Percentiles rank a stretch among this genome's conserved stretches.
These are phyloP conservation scores for Ornithoptera alexandrae DNA, from an alignment of 2,888 invertebrate species.

Conservation along the genomic window DNA sequence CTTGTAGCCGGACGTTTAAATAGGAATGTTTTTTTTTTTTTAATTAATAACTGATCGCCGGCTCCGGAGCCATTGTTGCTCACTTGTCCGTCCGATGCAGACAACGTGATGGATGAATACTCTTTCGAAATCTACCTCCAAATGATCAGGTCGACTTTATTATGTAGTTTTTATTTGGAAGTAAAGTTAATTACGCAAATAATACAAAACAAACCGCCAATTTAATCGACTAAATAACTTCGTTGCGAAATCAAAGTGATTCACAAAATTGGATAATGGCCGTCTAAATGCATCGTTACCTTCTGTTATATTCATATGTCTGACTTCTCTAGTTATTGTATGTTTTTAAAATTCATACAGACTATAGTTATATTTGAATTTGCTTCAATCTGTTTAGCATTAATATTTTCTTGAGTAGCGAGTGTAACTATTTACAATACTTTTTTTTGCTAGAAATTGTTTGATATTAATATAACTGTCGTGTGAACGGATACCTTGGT, in stretches of 20 bases:
- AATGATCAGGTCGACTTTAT: conserved; percentile 16
- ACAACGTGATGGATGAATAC: conserved; percentile 43
- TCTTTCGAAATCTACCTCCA: conserved; percentile 39
- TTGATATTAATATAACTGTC: not conserved
- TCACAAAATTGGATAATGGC: conserved; percentile 6
- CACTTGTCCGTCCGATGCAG: conserved; percentile 24
- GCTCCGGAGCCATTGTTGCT: conserved; percentile 26
- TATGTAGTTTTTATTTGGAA: conserved; percentile 20
- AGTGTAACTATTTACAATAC: no score
- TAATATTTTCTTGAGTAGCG: no score
- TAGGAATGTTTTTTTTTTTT: conserved; percentile 55
- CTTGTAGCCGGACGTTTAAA: conserved; percentile 57
- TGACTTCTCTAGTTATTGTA: not conserved
- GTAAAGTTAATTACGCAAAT: conserved; percentile 13
- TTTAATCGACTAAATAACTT: not conserved
- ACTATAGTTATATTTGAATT: not conserved
- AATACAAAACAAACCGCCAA: conserved; percentile 6
- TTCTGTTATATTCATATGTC: not conserved
- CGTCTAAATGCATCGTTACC: conserved; percentile 4
- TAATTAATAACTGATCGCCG: conserved; percentile 56
- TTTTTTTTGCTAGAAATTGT: not conserved
- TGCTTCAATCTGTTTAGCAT: no score
- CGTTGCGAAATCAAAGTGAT: conserved; percentile 3
- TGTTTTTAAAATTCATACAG: not conserved
- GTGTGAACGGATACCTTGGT: not conserved